A percentile compares a stretch with the other conserved stretches of the same genome.
Conservation (phyloP, 2,888 invertebrate genomes). For the Clivina fossor region DNA sequence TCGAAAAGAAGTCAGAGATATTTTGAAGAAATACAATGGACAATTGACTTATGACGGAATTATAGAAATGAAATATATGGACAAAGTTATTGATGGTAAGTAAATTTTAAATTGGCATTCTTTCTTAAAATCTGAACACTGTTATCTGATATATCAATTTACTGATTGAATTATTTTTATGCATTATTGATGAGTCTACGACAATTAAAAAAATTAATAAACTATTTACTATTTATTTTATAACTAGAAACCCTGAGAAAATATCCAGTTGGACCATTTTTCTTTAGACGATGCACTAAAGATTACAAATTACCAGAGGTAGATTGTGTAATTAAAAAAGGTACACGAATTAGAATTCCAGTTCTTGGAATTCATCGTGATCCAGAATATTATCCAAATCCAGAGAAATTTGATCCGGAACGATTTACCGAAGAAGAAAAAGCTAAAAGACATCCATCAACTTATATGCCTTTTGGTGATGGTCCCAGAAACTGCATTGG, state of each 20-base stretch:
- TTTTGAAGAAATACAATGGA: slow-evolving; percentile 1
- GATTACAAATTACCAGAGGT: slow-evolving; percentile 5
- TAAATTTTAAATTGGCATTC: neutral
- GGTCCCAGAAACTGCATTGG: slow-evolving; percentile 28
- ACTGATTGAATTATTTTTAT: too few species aligned
- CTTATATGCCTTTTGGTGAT: slow-evolving; percentile 32
- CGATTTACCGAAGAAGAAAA: slow-evolving; percentile 25
- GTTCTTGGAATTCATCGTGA: slow-evolving; percentile 24
- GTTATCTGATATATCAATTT: too few species aligned
- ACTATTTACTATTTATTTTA: too few species aligned
- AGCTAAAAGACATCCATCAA: slow-evolving; percentile 3
- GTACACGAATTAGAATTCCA: slow-evolving; percentile 10
- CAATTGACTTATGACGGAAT: neutral
- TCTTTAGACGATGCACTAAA: neutral
- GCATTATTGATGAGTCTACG: too few species aligned
- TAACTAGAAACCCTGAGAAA: slow-evolving; percentile 27
- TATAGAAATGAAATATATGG: slow-evolving; percentile 1
- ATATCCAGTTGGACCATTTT: neutral
- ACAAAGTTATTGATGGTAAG: slow-evolving; percentile 9
- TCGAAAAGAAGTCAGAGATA: neutral
- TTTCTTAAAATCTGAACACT: too few species aligned
- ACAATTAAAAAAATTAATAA: too few species aligned
- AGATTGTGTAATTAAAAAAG: neutral
- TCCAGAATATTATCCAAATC: slow-evolving; percentile 28
- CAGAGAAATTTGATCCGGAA: slow-evolving; percentile 33